Evolutionary conservation across 2,888 invertebrate species (phyloP).

Genomic region (Diarsia dahlii): DNA sequence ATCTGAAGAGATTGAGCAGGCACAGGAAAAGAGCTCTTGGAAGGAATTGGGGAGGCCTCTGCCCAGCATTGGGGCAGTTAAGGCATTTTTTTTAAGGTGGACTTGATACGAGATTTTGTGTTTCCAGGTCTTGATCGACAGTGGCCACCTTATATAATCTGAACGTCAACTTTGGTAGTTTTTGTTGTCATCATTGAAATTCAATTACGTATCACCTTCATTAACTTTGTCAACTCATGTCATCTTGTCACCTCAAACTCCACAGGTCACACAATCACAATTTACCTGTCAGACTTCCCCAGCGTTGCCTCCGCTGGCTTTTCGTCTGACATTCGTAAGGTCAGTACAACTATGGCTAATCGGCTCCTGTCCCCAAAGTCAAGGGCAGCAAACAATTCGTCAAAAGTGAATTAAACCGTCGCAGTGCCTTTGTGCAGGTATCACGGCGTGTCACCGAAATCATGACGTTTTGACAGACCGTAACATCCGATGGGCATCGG

Average conservation of each 20-base stretch:
- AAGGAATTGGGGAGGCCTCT: too few relatives aligned
- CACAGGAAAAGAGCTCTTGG: too few relatives aligned
- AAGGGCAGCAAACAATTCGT: slow-evolving; percentile 62
- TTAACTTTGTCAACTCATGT: not conserved
- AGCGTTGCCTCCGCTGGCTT: slow-evolving; percentile 11
- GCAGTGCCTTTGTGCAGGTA: slow-evolving; percentile 68
- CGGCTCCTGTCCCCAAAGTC: slow-evolving; percentile 67
- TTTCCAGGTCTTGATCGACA: too few relatives aligned
- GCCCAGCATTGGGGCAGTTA: too few relatives aligned
- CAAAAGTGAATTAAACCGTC: slow-evolving; percentile 67
- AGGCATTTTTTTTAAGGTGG: too few relatives aligned
- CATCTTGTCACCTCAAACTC: slow-evolving; percentile 1
- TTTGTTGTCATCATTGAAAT: not conserved
- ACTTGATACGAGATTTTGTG: too few relatives aligned
- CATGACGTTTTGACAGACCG: slow-evolving; percentile 70
- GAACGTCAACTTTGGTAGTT: not conserved
- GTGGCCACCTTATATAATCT: too few relatives aligned
- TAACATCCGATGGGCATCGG: slow-evolving; percentile 66
- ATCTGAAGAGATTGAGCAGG: too few relatives aligned
- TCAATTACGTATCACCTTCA: not conserved
- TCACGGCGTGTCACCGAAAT: slow-evolving; percentile 71
- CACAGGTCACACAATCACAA: slow-evolving; percentile 11
- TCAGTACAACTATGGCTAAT: slow-evolving; percentile 55
- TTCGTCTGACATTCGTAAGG: slow-evolving; percentile 57
- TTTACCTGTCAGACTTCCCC: slow-evolving; percentile 40